Conservation (phyloP, 2,797 vertebrate species). For the Myripristis murdjan region DNA sequence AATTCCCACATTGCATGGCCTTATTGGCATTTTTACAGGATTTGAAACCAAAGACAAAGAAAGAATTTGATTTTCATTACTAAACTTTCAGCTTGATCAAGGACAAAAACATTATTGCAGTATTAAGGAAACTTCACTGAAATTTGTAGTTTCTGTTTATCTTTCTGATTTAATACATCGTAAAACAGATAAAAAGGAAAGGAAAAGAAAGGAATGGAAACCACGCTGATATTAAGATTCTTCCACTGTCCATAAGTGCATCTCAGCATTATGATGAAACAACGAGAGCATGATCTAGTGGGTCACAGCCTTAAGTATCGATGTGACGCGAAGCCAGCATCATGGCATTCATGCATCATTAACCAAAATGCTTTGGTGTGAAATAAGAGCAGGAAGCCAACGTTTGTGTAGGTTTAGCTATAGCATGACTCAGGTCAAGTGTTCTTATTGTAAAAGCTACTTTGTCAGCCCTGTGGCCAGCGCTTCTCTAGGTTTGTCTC, state of each 20-base stretch:
- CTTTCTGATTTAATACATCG: no score
- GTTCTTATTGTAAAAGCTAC: constrained; percentile 15
- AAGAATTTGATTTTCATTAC: no score
- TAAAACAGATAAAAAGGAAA: background rate
- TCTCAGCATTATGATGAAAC: constrained; percentile 30
- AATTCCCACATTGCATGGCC: no score
- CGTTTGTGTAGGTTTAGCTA: constrained; percentile 44
- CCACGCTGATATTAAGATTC: no score
- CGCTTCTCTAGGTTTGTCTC: no score
- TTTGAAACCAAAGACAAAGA: no score
- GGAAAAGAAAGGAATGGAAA: no score
- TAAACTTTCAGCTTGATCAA: no score
- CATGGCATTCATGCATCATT: constrained; percentile 72
- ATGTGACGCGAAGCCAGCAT: constrained; percentile 70
- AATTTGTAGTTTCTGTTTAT: no score
- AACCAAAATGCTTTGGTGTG: constrained; percentile 63
- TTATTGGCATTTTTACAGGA: no score
- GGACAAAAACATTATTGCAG: no score
- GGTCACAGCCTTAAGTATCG: constrained; percentile 45
- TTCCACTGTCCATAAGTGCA: constrained; percentile 34
- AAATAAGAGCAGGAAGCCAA: constrained; percentile 67
- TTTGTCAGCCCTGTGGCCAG: background rate
- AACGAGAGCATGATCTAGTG: constrained; percentile 46
- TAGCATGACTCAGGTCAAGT: constrained; percentile 33
- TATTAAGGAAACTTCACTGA: no score